Conservation (phyloP, 2,113 vertebrate species). For the Motacilla tschutschensis region DNA sequence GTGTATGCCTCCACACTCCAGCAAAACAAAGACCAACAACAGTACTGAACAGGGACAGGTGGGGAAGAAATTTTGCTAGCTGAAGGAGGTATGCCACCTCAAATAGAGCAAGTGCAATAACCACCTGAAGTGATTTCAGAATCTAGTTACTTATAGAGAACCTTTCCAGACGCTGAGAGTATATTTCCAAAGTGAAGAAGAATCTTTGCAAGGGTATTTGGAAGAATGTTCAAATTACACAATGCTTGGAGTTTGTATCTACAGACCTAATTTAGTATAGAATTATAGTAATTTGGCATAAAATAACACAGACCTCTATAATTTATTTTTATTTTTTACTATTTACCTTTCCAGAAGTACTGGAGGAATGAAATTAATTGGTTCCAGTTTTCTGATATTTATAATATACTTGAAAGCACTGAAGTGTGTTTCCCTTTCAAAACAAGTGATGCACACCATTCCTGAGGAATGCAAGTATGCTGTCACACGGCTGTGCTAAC, state of each 20-base stretch:
- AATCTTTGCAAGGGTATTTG: background rate
- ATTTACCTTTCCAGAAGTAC: constrained; percentile 23
- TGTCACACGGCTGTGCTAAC: background rate
- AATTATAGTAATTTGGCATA: background rate
- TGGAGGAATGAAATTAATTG: background rate
- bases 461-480: background rate
- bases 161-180: background rate
- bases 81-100: background rate
- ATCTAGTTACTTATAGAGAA: background rate
- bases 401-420: background rate
- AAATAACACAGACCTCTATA: background rate
- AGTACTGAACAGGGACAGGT: background rate
- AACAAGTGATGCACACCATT: background rate
- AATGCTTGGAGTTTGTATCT: background rate
- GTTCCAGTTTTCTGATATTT: constrained; percentile 15
- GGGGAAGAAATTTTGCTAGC: background rate
- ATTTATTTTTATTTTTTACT: background rate
- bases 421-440: background rate
- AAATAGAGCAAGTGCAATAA: background rate
- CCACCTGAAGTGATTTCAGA: background rate
- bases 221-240: background rate
- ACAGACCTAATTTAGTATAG: background rate
- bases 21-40: background rate
- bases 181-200: background rate
- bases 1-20: background rate